Evolutionary conservation across 2,888 invertebrate genomes (phyloP).

Genomic region (Torymus tubicola): DNA sequence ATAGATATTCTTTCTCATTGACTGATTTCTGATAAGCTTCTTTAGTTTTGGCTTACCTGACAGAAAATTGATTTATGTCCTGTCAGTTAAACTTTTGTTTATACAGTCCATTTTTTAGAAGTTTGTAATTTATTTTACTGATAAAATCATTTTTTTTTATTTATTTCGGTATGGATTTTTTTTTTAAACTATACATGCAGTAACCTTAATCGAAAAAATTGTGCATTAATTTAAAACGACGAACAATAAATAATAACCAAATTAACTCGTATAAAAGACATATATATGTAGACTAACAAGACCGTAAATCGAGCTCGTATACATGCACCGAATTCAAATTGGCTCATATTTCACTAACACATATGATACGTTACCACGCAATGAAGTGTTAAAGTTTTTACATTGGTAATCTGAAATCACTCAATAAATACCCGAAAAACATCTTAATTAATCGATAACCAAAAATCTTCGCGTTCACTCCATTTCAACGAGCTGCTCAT

Average conservation of each 20-base stretch:
- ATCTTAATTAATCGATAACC: slow-evolving; percentile 54
- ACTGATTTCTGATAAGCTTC: not conserved
- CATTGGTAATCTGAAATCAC: slow-evolving; percentile 15
- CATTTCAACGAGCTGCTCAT: not conserved
- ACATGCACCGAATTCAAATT: not conserved
- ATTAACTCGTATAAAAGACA: not conserved
- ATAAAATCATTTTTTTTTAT: slow-evolving; percentile 15
- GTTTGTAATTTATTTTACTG: not conserved
- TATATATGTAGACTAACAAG: too few species aligned
- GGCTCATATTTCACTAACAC: not conserved
- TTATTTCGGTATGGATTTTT: not conserved
- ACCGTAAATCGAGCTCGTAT: too few species aligned
- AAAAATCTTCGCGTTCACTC: not conserved
- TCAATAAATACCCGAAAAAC: slow-evolving; percentile 36
- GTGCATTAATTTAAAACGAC: slow-evolving; percentile 1
- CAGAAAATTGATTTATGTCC: slow-evolving; percentile 38
- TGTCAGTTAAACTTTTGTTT: too few species aligned
- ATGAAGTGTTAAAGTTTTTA: slow-evolving; percentile 27
- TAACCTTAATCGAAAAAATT: slow-evolving; percentile 10
- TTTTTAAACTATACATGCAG: not conserved
- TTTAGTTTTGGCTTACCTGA: slow-evolving; percentile 9
- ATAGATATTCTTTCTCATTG: not conserved
- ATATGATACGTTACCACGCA: too few species aligned
- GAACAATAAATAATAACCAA: slow-evolving; percentile 3
- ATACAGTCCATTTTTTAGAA: not conserved